Percentiles rank a stretch among this genome's conserved stretches.
Conservation (phyloP, 1,140 invertebrate species). For the Lysiphlebus fabarum region DNA sequence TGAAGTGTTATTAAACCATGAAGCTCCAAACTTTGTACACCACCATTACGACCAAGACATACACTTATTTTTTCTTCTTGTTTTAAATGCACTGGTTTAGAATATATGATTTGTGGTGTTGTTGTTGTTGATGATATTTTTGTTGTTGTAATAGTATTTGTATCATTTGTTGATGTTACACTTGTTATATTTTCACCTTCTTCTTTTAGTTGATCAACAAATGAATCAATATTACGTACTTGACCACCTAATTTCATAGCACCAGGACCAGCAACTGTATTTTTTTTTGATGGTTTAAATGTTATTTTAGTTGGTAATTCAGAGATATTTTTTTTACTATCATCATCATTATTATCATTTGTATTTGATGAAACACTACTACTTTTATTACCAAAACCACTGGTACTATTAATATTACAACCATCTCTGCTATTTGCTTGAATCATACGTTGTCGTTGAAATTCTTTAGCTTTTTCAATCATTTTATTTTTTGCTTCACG, state of each 20-base stretch:
- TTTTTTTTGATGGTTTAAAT: constrained; percentile 50
- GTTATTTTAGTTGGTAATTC: constrained; percentile 54
- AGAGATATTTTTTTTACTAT: constrained; percentile 54
- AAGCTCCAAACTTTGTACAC: constrained; percentile 87
- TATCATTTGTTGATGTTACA: constrained; percentile 49
- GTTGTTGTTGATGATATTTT: constrained; percentile 33
- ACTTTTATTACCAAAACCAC: constrained; percentile 61
- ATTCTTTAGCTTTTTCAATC: constrained; percentile 94
- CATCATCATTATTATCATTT: constrained; percentile 54
- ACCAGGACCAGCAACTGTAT: constrained; percentile 57
- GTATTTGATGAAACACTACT: constrained; percentile 52
- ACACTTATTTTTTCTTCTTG: constrained; percentile 87
- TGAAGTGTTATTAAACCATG: constrained; percentile 85
- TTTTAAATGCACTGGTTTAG: constrained; percentile 67
- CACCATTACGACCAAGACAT: constrained; percentile 88
- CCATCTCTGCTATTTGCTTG: constrained; percentile 75
- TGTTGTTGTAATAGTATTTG: constrained; percentile 33
- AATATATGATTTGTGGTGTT: constrained; percentile 35
- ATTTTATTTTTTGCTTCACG: constrained; percentile 95
- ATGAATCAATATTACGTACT: constrained; percentile 90
- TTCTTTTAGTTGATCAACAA: constrained; percentile 93
- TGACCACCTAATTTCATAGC: constrained; percentile 94
- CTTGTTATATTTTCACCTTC: constrained; percentile 72
- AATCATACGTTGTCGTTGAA: constrained; percentile 80
- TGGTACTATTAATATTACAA: constrained; percentile 55